phyloP scores from a whole-genome alignment of 2,888 invertebrate species.

The Pherbina coryleti region DNA sequence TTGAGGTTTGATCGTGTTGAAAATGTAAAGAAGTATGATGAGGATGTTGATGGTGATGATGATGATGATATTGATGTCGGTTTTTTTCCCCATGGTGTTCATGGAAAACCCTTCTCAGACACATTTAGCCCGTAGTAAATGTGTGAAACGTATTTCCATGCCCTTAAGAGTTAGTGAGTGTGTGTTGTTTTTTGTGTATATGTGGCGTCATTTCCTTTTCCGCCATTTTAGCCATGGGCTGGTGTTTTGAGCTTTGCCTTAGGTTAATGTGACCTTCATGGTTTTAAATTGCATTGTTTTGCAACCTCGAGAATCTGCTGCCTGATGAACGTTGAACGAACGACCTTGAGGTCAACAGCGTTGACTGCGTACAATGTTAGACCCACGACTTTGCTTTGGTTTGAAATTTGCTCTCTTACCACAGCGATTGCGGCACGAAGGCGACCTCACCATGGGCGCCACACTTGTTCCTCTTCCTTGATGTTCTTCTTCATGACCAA shows the following conservation, averaged over 20 bases:
- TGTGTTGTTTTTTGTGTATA: constrained; percentile 48
- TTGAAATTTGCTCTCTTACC: constrained; percentile 20
- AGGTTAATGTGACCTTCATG: too few relatives aligned
- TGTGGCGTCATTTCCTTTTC: constrained; percentile 1
- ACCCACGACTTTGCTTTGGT: constrained; percentile 40
- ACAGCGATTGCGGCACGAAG: neutral
- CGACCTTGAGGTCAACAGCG: neutral
- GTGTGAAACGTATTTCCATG: constrained; percentile 53
- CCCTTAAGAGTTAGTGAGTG: constrained; percentile 18
- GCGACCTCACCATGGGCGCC: constrained; percentile 81
- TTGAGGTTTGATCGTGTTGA: constrained; percentile 44
- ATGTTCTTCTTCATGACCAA: constrained; percentile 79
- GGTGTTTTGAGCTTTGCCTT: too few relatives aligned
- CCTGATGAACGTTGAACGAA: too few relatives aligned
- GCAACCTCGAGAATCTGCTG: too few relatives aligned
- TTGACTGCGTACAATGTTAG: constrained; percentile 48
- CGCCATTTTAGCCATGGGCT: neutral
- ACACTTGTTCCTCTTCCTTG: constrained; percentile 79
- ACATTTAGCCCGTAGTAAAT: constrained; percentile 58
- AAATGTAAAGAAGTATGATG: constrained; percentile 32
- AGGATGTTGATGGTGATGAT: neutral
- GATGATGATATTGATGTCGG: constrained; percentile 18
- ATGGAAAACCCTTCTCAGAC: constrained; percentile 52
- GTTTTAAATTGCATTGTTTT: too few relatives aligned
- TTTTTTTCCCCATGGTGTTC: constrained; percentile 26